These are phyloP conservation scores for Argyra leucocephala DNA, from an alignment of 2,888 invertebrate species.

Conservation along the genomic window DNA sequence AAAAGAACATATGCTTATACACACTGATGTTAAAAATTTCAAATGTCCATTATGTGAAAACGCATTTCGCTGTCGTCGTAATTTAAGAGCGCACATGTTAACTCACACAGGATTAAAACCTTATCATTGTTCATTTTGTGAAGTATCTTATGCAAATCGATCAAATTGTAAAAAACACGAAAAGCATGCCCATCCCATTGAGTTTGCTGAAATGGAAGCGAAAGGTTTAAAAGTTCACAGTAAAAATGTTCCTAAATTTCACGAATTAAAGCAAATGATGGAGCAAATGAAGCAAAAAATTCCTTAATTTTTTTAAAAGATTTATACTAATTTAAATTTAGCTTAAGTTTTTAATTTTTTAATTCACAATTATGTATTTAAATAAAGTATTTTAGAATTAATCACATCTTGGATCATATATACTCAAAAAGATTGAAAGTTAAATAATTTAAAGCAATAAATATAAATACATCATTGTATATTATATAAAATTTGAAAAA, in stretches of 20 bases:
- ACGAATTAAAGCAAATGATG: conserved; percentile 9
- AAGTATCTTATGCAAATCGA: conserved; percentile 40
- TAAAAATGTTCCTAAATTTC: conserved; percentile 2
- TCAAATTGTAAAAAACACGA: conserved; percentile 43
- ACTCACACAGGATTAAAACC: conserved; percentile 41
- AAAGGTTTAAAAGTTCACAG: neutral
- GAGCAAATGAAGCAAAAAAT: conserved; percentile 7
- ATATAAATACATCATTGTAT: too few relatives aligned
- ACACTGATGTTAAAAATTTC: conserved; percentile 26
- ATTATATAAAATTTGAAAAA: too few relatives aligned
- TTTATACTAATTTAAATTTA: too few relatives aligned
- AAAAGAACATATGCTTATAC: conserved; percentile 14
- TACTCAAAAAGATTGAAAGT: too few relatives aligned
- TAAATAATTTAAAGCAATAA: too few relatives aligned
- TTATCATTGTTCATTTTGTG: conserved; percentile 41
- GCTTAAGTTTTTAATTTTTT: too few relatives aligned
- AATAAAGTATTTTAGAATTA: too few relatives aligned
- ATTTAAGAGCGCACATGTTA: conserved; percentile 35
- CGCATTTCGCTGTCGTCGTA: conserved; percentile 26
- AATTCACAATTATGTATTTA: too few relatives aligned
- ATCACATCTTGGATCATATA: too few relatives aligned
- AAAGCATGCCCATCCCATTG: conserved; percentile 39
- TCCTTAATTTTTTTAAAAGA: neutral
- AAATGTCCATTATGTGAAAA: conserved; percentile 27
- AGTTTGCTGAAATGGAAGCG: conserved; percentile 38